Evolutionary conservation across 30 jellyfish, hydroid and myxozoan genomes (phyloP).

Genomic region (Turritopsis dohrnii): DNA sequence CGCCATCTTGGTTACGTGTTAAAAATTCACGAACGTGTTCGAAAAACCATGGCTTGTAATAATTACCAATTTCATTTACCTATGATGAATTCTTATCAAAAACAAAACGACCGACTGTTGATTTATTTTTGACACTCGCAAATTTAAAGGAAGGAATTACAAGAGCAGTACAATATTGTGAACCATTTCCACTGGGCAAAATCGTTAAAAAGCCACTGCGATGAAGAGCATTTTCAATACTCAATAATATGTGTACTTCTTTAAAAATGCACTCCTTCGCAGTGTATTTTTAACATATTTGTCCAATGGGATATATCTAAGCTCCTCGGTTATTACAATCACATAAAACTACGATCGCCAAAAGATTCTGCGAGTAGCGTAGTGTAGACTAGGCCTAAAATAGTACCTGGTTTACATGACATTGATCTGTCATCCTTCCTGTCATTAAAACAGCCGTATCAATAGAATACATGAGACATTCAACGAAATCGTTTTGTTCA

Average conservation of each 20-base stretch:
- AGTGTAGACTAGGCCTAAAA: no score
- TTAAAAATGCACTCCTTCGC: no score
- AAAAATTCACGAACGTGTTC: slow-evolving; percentile 38
- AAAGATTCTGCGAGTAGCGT: no score
- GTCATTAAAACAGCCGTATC: slow-evolving; percentile 39
- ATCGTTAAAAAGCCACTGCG: no score
- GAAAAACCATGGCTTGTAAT: slow-evolving; percentile 61
- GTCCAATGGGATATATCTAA: no score
- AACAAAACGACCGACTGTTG: not conserved
- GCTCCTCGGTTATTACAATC: not conserved
- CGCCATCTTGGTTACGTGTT: not conserved
- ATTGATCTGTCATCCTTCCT: slow-evolving; percentile 32
- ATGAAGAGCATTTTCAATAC: no score
- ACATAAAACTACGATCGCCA: not conserved
- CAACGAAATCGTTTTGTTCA: slow-evolving; percentile 42
- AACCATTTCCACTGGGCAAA: not conserved
- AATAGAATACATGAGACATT: slow-evolving; percentile 43
- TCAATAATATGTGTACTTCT: no score
- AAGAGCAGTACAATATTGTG: not conserved
- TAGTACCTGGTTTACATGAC: slow-evolving; percentile 28
- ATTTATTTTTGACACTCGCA: not conserved
- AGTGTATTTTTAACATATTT: no score
- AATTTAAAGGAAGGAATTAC: not conserved
- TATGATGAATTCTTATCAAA: not conserved
- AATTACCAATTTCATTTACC: slow-evolving; percentile 39